Evolutionary conservation across 2,113 vertebrate genomes (phyloP).

Genomic region (Carassius auratus): DNA sequence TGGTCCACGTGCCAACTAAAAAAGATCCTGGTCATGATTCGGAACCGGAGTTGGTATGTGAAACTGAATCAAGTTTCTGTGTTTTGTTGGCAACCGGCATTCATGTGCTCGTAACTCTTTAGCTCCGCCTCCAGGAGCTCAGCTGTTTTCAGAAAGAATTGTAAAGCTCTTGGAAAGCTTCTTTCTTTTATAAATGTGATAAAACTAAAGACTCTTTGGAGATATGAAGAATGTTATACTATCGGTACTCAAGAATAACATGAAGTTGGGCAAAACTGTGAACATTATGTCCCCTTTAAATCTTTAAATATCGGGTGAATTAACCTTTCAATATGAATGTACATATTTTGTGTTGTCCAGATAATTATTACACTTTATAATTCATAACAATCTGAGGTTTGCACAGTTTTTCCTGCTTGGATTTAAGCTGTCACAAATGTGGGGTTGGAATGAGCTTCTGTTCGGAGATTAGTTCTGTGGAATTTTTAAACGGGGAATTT

Average conservation of each 20-base stretch:
- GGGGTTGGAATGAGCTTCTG: background rate
- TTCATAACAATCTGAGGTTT: background rate
- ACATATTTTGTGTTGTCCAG: too few relatives aligned
- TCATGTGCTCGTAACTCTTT: background rate
- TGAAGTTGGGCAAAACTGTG: too few relatives aligned
- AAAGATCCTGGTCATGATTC: too few relatives aligned
- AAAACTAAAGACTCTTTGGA: too few relatives aligned
- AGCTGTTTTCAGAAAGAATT: too few relatives aligned
- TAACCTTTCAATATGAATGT: background rate
- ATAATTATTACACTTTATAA: background rate
- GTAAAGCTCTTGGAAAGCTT: too few relatives aligned
- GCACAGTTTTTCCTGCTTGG: background rate
- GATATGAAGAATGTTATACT: too few relatives aligned
- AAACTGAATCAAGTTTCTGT: too few relatives aligned
- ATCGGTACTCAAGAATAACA: background rate
- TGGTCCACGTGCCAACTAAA: too few relatives aligned
- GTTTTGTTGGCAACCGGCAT: background rate
- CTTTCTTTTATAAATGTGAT: too few relatives aligned
- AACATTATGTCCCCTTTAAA: too few relatives aligned
- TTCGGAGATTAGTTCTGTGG: conserved; percentile 11
- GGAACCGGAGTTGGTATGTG: too few relatives aligned
- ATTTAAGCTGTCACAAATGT: background rate
- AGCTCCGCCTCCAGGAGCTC: background rate
- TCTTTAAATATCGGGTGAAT: background rate
- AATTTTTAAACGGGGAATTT: conserved; percentile 9